These are phyloP conservation scores for Drosophila prosaltans DNA, from an alignment of 1,140 invertebrate genomes.

Conservation along the genomic window DNA sequence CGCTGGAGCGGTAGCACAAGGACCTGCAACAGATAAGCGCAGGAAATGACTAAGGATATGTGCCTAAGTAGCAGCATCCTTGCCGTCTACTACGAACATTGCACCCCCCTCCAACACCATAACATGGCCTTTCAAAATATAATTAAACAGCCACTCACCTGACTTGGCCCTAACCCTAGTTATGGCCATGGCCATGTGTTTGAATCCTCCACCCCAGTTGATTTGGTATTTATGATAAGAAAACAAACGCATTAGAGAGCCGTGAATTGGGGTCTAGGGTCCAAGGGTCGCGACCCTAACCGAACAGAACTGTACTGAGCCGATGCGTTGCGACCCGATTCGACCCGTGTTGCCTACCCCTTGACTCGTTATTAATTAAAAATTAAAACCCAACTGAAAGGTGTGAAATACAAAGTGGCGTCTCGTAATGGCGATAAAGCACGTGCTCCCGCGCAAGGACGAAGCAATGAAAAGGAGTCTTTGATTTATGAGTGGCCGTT, in stretches of 20 bases:
- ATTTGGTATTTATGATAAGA: constrained; percentile 81
- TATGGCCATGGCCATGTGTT: constrained; percentile 62
- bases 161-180: not conserved
- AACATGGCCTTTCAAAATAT: constrained; percentile 65
- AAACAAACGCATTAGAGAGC: constrained; percentile 76
- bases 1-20: constrained; percentile 27
- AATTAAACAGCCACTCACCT: constrained; percentile 73
- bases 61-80: constrained; percentile 77
- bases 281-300: constrained; percentile 8
- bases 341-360: constrained; percentile 39
- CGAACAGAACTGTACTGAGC: constrained; percentile 14
- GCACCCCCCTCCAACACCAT: too few species aligned
- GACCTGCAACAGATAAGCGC: constrained; percentile 66
- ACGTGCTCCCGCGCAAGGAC: constrained; percentile 46
- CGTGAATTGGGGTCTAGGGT: constrained; percentile 26
- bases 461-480: constrained; percentile 31
- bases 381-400: constrained; percentile 79
- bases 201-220: constrained; percentile 46
- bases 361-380: constrained; percentile 79
- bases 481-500: constrained; percentile 69
- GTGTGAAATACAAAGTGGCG: constrained; percentile 78
- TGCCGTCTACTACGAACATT: constrained; percentile 1
- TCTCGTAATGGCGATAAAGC: constrained; percentile 75
- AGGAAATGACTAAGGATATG: constrained; percentile 80
- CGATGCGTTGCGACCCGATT: constrained; percentile 52